phyloP scores from a whole-genome alignment of 2,888 invertebrate genomes.

The Fragum sueziense region DNA sequence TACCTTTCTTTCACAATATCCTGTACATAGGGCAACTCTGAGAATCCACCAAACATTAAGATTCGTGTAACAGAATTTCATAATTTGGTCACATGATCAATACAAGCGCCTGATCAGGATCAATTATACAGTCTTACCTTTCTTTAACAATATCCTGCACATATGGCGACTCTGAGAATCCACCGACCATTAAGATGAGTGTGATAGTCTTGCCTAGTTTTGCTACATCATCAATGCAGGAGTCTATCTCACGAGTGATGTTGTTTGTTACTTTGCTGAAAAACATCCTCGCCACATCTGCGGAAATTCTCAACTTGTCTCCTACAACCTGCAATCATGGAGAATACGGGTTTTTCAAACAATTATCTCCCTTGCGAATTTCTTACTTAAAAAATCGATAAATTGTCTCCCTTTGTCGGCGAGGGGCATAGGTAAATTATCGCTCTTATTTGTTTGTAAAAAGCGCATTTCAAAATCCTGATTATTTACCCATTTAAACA shows the following conservation, averaged over 20 bases:
- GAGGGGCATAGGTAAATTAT: no score
- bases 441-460: no score
- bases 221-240: slow-evolving; percentile 32
- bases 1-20: slow-evolving; percentile 46
- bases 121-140: no score
- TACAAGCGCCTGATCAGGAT: slow-evolving; percentile 27
- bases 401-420: no score
- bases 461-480: no score
- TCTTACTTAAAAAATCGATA: no score
- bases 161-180: slow-evolving; percentile 55
- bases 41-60: slow-evolving; percentile 60
- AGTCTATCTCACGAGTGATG: slow-evolving; percentile 46
- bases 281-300: slow-evolving; percentile 28
- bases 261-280: slow-evolving; percentile 47
- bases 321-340: slow-evolving; percentile 24
- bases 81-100: slow-evolving; percentile 30
- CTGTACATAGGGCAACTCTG: slow-evolving; percentile 53
- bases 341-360: no score
- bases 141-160: slow-evolving; percentile 57
- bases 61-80: slow-evolving; percentile 37
- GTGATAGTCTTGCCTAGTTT: slow-evolving; percentile 27
- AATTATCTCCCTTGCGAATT: no score
- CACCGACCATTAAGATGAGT: slow-evolving; percentile 60
- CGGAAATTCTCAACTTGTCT: slow-evolving; percentile 46
- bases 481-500: no score